A percentile compares a stretch with the other conserved stretches of the same genome.
phyloP scores from a whole-genome alignment of 2,797 vertebrate genomes.

The Thamnophis elegans region DNA sequence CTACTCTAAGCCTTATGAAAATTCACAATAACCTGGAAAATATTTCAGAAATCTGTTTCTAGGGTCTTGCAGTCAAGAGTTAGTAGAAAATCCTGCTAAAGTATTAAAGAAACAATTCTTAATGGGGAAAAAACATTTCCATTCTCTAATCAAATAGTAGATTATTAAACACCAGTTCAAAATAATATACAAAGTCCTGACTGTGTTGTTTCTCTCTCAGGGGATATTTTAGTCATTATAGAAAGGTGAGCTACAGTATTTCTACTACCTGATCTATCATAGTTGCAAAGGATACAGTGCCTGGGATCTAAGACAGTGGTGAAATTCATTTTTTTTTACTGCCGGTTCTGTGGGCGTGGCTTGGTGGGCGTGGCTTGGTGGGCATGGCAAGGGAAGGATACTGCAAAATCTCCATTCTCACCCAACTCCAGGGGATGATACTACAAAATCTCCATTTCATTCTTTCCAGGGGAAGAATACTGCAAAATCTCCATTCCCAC shows the following conservation, averaged over 20 bases:
- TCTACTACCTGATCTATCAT: background rate
- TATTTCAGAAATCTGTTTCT: background rate
- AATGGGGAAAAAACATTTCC: background rate
- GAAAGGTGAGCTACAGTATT: background rate
- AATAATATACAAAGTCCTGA: background rate
- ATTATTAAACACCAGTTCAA: background rate
- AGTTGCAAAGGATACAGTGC: background rate
- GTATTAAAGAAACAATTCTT: background rate
- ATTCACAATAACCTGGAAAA: background rate
- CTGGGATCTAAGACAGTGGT: background rate
- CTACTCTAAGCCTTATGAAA: background rate
- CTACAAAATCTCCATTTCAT: too few species aligned
- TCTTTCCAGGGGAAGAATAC: too few species aligned
- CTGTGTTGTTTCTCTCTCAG: background rate
- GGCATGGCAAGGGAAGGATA: too few species aligned
- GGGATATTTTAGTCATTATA: background rate
- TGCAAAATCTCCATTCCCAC: too few species aligned
- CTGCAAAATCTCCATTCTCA: too few species aligned
- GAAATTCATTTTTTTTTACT: too few species aligned
- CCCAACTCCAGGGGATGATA: too few species aligned
- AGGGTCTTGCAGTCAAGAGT: background rate
- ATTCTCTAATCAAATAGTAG: background rate
- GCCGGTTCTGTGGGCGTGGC: too few species aligned
- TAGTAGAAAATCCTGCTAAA: background rate
- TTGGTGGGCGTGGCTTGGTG: too few species aligned